Percentiles rank a stretch among this genome's conserved stretches.
These are phyloP conservation scores for Nymphicus hollandicus DNA, from an alignment of 2,113 vertebrate species.

Conservation along the genomic window DNA sequence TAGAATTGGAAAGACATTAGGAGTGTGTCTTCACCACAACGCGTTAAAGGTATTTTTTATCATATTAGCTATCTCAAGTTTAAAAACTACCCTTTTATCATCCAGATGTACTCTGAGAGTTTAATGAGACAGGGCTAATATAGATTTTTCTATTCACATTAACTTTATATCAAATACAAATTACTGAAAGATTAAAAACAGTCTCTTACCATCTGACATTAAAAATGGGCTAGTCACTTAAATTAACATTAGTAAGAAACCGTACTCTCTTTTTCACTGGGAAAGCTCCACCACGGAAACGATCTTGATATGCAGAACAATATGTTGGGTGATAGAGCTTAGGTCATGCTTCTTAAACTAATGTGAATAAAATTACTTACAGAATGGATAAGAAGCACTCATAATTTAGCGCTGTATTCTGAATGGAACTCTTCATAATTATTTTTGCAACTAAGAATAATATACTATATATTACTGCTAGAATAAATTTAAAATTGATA, in stretches of 20 bases:
- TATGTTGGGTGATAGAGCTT: conserved; percentile 14
- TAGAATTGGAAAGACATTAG: conserved; percentile 49
- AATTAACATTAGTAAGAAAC: conserved; percentile 42
- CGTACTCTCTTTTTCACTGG: conserved; percentile 1
- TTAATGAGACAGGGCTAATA: conserved; percentile 56
- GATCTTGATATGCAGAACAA: conserved; percentile 28
- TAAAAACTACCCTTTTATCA: conserved; percentile 38
- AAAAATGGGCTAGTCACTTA: conserved; percentile 39
- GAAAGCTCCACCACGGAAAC: background rate
- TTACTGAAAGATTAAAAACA: conserved; percentile 59
- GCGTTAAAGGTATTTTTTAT: conserved; percentile 52
- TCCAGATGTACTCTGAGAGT: conserved; percentile 4
- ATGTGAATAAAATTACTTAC: conserved; percentile 52
- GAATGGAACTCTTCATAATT: conserved; percentile 5
- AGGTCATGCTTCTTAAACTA: conserved; percentile 34
- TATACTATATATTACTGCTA: conserved; percentile 25
- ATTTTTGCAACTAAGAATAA: conserved; percentile 53
- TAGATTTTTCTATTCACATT: conserved; percentile 53
- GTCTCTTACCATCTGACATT: conserved; percentile 15
- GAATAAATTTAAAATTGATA: conserved; percentile 32
- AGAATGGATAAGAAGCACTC: background rate
- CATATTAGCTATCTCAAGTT: conserved; percentile 32
- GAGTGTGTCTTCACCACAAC: conserved; percentile 34
- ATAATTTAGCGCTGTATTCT: conserved; percentile 25
- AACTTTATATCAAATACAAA: conserved; percentile 58